These are phyloP conservation scores for Cerceris ruficornis DNA, from an alignment of 2,888 invertebrate species.

Conservation along the genomic window DNA sequence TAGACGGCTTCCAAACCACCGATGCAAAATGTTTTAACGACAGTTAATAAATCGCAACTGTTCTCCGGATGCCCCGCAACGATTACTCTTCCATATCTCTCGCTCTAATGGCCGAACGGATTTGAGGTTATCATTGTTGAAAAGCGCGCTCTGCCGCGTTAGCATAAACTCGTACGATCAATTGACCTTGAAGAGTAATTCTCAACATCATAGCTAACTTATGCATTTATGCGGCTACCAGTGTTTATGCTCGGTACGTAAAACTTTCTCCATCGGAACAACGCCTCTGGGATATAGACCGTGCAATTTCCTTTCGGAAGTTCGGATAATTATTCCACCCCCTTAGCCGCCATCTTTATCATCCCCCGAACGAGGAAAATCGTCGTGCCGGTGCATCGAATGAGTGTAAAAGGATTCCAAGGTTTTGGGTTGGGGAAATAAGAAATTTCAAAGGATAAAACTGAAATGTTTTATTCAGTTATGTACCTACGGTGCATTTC, in stretches of 20 bases:
- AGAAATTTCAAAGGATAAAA: too few relatives aligned
- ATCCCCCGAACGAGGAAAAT: not conserved
- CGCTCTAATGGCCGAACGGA: too few relatives aligned
- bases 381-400: not conserved
- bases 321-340: not conserved
- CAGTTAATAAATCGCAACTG: too few relatives aligned
- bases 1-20: too few relatives aligned
- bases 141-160: too few relatives aligned
- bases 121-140: too few relatives aligned
- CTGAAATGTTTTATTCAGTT: too few relatives aligned
- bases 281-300: not conserved
- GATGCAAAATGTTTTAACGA: too few relatives aligned
- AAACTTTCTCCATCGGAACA: slow-evolving; percentile 21
- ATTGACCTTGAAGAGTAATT: slow-evolving; percentile 25
- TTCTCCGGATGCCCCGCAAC: not conserved
- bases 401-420: not conserved
- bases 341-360: not conserved
- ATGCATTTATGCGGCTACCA: slow-evolving; percentile 6
- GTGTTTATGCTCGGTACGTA: not conserved
- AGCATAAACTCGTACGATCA: not conserved
- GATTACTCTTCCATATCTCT: not conserved
- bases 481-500: too few relatives aligned
- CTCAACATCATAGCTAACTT: slow-evolving; percentile 9
- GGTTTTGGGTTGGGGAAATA: too few relatives aligned
- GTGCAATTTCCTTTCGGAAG: slow-evolving; percentile 5